Percentiles rank a stretch among this genome's conserved stretches.
These are phyloP conservation scores for Nymphalis polychloros DNA, from an alignment of 2,888 invertebrate species.

Conservation along the genomic window DNA sequence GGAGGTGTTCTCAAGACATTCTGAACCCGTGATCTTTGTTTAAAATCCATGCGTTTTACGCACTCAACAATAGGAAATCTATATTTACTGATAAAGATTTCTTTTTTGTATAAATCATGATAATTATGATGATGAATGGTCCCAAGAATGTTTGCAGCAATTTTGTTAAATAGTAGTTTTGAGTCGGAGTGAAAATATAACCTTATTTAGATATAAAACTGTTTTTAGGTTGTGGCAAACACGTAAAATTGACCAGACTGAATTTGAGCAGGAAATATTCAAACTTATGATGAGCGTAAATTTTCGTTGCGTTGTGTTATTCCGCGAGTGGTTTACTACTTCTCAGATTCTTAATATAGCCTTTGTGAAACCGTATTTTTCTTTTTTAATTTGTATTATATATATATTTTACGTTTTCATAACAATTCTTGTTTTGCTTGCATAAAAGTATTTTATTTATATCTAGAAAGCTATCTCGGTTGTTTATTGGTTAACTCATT, in stretches of 20 bases:
- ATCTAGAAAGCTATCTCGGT: too few species aligned
- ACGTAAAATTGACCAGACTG: conserved; percentile 33
- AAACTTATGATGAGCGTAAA: conserved; percentile 36
- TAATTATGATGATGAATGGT: too few species aligned
- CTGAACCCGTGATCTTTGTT: neutral
- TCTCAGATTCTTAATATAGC: neutral
- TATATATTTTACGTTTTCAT: too few species aligned
- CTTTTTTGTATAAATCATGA: too few species aligned
- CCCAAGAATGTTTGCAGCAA: neutral
- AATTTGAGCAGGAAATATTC: conserved; percentile 27
- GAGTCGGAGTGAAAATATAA: too few species aligned
- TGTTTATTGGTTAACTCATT: too few species aligned
- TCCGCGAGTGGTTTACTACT: neutral
- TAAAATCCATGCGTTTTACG: neutral
- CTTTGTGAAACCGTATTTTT: neutral
- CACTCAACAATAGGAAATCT: neutral
- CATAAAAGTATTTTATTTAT: too few species aligned
- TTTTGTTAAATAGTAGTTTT: neutral
- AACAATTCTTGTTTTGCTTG: too few species aligned
- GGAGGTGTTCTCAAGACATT: neutral
- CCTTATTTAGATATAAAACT: neutral
- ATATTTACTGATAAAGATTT: neutral
- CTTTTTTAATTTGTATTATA: neutral
- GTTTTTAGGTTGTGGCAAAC: neutral
- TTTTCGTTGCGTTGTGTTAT: conserved; percentile 28